Conservation (phyloP, 2,888 invertebrate genomes). For the Lasius fuliginosus region DNA sequence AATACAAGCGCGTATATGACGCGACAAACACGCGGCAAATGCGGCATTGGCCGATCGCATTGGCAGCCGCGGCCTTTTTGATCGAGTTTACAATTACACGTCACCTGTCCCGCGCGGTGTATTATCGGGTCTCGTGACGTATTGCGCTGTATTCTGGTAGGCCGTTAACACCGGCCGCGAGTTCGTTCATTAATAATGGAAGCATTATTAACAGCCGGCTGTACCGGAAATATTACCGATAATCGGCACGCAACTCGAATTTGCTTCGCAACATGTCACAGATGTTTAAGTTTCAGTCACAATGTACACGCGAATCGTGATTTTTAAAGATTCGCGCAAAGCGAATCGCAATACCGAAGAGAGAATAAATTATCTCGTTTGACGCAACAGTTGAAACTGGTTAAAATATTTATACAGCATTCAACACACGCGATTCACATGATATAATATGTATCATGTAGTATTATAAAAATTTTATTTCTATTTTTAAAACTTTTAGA, state of each 20-base stretch:
- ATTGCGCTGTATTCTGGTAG: conserved; percentile 53
- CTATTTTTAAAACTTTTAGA: neutral
- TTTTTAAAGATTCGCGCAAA: neutral
- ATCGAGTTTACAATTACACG: conserved; percentile 73
- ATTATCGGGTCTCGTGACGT: conserved; percentile 67
- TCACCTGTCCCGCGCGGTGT: conserved; percentile 64
- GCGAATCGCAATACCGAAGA: neutral
- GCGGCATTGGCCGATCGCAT: conserved; percentile 58
- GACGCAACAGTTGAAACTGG: neutral
- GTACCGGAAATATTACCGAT: conserved; percentile 69
- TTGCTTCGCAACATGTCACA: conserved; percentile 64
- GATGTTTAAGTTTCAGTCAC: conserved; percentile 41
- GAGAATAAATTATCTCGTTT: neutral
- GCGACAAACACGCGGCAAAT: conserved; percentile 20
- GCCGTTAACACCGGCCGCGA: conserved; percentile 66
- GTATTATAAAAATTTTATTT: neutral
- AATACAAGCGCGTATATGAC: neutral
- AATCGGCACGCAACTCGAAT: conserved; percentile 62
- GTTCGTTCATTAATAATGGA: conserved; percentile 76
- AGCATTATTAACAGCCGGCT: conserved; percentile 75
- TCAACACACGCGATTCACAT: neutral
- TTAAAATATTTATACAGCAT: neutral
- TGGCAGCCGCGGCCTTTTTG: conserved; percentile 63
- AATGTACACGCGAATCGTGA: conserved; percentile 7
- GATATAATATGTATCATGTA: neutral